phyloP scores from a whole-genome alignment of 1,140 invertebrate species.

The Aleiodes sp. region DNA sequence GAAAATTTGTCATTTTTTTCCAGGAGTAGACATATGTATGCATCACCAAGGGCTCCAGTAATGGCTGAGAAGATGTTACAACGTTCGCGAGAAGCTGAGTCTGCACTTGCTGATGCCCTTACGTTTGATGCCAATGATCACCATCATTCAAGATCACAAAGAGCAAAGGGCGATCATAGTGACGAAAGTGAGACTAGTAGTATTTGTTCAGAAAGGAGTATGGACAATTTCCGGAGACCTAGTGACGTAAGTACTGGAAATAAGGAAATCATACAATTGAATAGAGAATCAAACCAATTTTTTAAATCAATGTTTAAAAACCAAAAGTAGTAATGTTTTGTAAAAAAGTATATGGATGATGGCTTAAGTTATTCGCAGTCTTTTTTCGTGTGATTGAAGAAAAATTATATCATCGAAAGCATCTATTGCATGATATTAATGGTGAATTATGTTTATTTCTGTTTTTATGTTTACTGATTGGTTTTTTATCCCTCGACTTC shows the following conservation, averaged over 20 bases:
- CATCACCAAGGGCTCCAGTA: slow-evolving; percentile 69
- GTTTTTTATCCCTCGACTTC: neutral
- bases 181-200: slow-evolving; percentile 95
- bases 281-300: too few species aligned
- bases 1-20: slow-evolving; percentile 26
- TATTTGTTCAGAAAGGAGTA: slow-evolving; percentile 91
- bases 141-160: slow-evolving; percentile 53
- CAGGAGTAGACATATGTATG: slow-evolving; percentile 56
- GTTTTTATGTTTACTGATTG: neutral
- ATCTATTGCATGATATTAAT: neutral
- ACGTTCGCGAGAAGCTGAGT: slow-evolving; percentile 90
- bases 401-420: neutral
- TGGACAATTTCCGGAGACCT: slow-evolving; percentile 82
- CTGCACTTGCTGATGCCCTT: slow-evolving; percentile 79
- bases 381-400: too few species aligned
- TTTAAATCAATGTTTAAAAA: too few species aligned
- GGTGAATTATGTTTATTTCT: neutral
- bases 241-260: slow-evolving; percentile 77
- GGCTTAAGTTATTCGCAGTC: too few species aligned
- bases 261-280: slow-evolving; percentile 13
- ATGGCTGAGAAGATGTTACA: slow-evolving; percentile 85
- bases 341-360: too few species aligned
- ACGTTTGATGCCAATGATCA: slow-evolving; percentile 64
- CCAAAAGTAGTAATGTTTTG: slow-evolving; percentile 3
- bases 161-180: slow-evolving; percentile 77